Evolutionary conservation across 2,113 vertebrate species (phyloP), one percentile per base, ranked within the genome.

Genomic region (Ellobius talpinus): DNA sequence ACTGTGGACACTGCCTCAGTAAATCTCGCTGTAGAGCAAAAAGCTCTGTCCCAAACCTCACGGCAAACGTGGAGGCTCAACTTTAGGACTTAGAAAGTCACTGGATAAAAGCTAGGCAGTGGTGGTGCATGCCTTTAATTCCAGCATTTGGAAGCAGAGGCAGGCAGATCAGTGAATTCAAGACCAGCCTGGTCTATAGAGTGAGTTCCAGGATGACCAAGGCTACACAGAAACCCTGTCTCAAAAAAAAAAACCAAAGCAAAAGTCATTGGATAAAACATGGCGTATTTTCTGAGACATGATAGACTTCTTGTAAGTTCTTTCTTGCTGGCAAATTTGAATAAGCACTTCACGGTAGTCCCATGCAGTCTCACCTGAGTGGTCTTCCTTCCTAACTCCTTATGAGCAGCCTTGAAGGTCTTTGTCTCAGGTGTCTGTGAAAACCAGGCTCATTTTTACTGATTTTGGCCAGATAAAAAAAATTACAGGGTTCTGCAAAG

Each of bases 251-350:
- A 45, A 45, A 4, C 50, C 12, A 52, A 23, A 17, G 26, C 9
- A 76, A 29, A 45, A 76, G 65, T 73, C 31, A 42, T 77, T 72
- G 90, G 50, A 72, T 87, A 47, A 93, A 85, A 93, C 77, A 26
- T 52, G n/a, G 10, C 36, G 90, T 92, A 79, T 87, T 89, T 93
- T 85, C 68, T 31, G 21, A 86, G 61, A 92, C 33, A 61, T 33
- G 36, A 23, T 39, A 39, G 29, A 55, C n/a, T 78, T 92, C 77
- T 78, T 85, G 76, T 45, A 82, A 66, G 39, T 94, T 92, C 19
- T 93, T 92, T 90, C 66, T 92, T 79, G 36, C 61, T 92, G 65
- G 33, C 50, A 84, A 85, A 89, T 47, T 55, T 82, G 85, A 93
- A 84, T 5, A 21, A 21, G 39, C 39, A 52, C 65, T 94, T 94